Evolutionary conservation across 2,797 vertebrate species (phyloP), one percentile per base, ranked within the genome.

Genomic region (Clarias fuscus): DNA sequence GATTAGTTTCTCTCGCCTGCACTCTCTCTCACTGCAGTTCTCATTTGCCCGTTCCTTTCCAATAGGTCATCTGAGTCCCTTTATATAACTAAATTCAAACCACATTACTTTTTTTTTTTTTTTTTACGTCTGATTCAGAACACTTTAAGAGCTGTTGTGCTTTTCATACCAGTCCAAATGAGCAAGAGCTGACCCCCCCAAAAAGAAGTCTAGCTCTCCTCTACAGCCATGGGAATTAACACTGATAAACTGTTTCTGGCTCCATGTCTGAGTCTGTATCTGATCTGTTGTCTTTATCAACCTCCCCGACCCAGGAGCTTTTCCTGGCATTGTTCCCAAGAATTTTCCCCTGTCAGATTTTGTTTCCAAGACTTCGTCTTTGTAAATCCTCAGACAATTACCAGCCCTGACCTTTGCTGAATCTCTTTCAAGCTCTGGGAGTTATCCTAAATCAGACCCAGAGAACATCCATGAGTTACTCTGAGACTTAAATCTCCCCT

Each of bases 321-420:
- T 68, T 33, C 17, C 64, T 82, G 80, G 43, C 80, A 82, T 11
- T 0, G 43, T 68, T 68, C 80, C 43, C 64, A 82, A 53, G 43
- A 82, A 53, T 82, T 53, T 11, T 82, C 64, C 37, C 48, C 40
- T 81, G 79, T 81, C 80, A 30, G 40, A 53, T 82, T 82, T 82
- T 33, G 17, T 81, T 67, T 80, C 11, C 61, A 67, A 67, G 24
- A 53, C 40, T 20, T 81, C 0, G 79, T 67, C 40, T 68, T 70
- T n/a, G 2, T 68, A 82, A 82, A 68, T 68, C 80, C n/a, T 56
- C 7, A 56, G 64, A 82, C 43, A 82, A 68, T 82, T 82, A 67
- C 79, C 40, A 56, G 64, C 80, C 43, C 43, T 68, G 64, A 82
- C n/a, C 43, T 68, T 82, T 53, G 17, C 62, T 3, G 43, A 82